Evolutionary conservation across 2,797 vertebrate genomes (phyloP).

Genomic region (Erithacus rubecula): DNA sequence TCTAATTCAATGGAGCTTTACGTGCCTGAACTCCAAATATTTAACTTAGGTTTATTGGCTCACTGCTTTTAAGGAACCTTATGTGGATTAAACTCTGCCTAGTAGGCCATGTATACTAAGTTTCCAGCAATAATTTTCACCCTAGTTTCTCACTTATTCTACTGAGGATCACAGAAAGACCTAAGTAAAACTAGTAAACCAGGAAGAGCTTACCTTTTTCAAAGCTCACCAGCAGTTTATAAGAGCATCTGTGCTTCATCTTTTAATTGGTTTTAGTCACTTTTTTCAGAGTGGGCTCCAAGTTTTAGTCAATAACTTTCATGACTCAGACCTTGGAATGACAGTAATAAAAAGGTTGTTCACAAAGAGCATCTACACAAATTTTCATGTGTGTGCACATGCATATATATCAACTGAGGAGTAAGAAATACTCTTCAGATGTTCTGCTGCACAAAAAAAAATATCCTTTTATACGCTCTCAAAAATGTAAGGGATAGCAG

Average conservation of each 20-base stretch:
- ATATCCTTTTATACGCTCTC: background rate
- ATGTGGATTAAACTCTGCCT: background rate
- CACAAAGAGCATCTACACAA: background rate
- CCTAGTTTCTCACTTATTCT: background rate
- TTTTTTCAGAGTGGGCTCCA: background rate
- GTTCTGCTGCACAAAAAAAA: background rate
- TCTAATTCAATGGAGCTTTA: slow-evolving; percentile 2
- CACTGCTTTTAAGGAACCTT: background rate
- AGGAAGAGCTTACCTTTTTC: background rate
- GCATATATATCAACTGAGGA: background rate
- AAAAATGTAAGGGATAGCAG: background rate
- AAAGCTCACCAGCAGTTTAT: background rate
- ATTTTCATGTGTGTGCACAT: background rate
- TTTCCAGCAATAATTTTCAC: background rate
- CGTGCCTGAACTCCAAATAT: background rate
- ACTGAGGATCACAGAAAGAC: background rate
- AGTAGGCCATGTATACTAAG: background rate
- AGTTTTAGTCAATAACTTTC: background rate
- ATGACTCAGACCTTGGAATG: background rate
- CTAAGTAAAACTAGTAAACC: background rate
- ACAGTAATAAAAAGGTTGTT: background rate
- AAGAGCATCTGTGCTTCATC: background rate
- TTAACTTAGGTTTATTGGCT: slow-evolving; percentile 23
- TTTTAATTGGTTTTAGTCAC: background rate
- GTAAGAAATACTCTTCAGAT: background rate